Percentiles rank a stretch among this genome's conserved stretches.
Evolutionary conservation across 2,113 vertebrate species (phyloP).

Genomic region (Cairina moschata): DNA sequence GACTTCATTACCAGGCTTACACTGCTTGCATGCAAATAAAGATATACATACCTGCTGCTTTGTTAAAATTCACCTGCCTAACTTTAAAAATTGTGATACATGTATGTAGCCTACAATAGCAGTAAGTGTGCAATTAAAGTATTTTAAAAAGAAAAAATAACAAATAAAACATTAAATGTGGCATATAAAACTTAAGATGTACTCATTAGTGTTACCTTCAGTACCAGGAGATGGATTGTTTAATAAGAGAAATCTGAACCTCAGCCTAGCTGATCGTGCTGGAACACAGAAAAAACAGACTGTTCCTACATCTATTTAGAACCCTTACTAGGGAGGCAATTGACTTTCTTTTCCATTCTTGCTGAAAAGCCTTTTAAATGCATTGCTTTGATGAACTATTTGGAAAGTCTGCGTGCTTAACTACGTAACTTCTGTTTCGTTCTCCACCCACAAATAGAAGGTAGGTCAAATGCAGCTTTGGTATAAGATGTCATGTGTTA

Average conservation of each 20-base stretch:
- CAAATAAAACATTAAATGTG: neutral
- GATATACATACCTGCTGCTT: neutral
- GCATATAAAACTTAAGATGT: neutral
- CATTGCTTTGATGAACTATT: neutral
- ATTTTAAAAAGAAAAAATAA: neutral
- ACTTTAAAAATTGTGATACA: neutral
- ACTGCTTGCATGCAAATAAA: neutral
- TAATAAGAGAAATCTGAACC: neutral
- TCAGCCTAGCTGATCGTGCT: neutral
- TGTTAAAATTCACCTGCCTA: rapidly evolving
- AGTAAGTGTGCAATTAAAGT: neutral
- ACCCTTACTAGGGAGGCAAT: neutral
- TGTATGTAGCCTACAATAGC: neutral
- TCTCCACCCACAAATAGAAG: neutral
- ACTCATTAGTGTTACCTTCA: neutral
- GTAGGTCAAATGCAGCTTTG: neutral
- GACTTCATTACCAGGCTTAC: neutral
- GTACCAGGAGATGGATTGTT: neutral
- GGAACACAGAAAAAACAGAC: neutral
- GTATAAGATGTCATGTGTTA: neutral
- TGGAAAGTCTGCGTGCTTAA: neutral
- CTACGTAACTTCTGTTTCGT: neutral
- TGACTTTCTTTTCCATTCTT: neutral
- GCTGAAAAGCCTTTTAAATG: neutral
- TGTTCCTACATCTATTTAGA: neutral